Conservation (phyloP, 1,140 invertebrate genomes). For the Aricia agestis region DNA sequence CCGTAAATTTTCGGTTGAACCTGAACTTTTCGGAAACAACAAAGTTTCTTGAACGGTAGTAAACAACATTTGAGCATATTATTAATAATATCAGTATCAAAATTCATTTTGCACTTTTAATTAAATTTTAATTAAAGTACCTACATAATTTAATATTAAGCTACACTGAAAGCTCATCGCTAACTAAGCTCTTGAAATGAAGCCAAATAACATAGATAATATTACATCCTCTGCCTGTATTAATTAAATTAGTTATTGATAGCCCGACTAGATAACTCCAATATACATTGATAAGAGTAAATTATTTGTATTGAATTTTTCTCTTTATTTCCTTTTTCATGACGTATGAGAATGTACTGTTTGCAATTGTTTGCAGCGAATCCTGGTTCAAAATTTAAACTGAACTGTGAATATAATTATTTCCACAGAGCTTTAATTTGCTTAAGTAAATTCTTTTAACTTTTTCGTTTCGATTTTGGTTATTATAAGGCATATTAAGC, state of each 20-base stretch:
- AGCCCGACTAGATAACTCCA: not conserved
- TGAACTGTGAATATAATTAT: too few relatives aligned
- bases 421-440: too few relatives aligned
- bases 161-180: not conserved
- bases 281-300: not conserved
- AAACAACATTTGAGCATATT: not conserved
- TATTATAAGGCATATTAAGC: too few relatives aligned
- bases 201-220: not conserved
- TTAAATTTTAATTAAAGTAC: conserved; percentile 1
- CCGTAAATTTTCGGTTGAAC: not conserved
- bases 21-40: not conserved
- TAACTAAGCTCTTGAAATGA: conserved; percentile 1
- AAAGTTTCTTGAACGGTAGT: not conserved
- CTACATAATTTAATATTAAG: not conserved
- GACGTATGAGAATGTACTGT: too few relatives aligned
- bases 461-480: too few relatives aligned
- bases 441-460: too few relatives aligned
- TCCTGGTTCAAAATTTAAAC: too few relatives aligned
- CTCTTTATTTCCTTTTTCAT: too few relatives aligned
- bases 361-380: too few relatives aligned
- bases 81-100: not conserved
- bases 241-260: conserved; percentile 1
- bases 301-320: not conserved
- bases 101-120: conserved; percentile 1
- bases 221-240: not conserved